phyloP scores from a whole-genome alignment of 2,797 vertebrate species.

The Dryobates pubescens region DNA sequence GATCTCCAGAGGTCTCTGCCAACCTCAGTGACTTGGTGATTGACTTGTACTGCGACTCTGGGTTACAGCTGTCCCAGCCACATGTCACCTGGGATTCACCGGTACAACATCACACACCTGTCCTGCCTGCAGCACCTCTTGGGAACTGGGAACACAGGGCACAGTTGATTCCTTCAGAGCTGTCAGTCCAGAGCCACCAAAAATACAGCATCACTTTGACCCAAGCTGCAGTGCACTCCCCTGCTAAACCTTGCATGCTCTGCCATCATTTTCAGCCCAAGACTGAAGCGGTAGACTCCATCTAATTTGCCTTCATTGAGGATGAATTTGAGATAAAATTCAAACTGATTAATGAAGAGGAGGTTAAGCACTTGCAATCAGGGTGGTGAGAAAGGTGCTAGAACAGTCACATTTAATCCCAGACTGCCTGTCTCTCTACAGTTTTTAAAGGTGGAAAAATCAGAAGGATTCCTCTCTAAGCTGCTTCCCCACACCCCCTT shows the following conservation, averaged over 20 bases:
- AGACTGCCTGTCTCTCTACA: neutral
- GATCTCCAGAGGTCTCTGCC: neutral
- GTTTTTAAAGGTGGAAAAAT: neutral
- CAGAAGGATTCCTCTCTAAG: neutral
- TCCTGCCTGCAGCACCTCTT: neutral
- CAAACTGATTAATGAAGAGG: conserved; percentile 66
- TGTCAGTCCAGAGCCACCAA: neutral
- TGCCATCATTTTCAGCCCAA: neutral
- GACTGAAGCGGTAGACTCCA: neutral
- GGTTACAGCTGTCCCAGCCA: neutral
- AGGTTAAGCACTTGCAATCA: conserved; percentile 59
- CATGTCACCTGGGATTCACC: accelerated
- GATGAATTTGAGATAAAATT: conserved; percentile 48
- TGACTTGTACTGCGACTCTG: neutral
- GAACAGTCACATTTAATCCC: conserved; percentile 16
- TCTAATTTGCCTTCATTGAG: neutral
- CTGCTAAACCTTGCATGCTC: neutral
- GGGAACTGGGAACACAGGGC: neutral
- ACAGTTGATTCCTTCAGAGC: neutral
- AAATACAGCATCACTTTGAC: neutral
- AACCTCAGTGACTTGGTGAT: neutral
- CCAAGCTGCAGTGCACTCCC: neutral
- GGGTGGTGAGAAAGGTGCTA: neutral
- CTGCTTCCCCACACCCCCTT: neutral
- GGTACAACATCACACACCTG: accelerated